A percentile compares a stretch with the other conserved stretches of the same genome.
phyloP scores from a whole-genome alignment of 1,140 invertebrate species.

The Aethina tumida region DNA sequence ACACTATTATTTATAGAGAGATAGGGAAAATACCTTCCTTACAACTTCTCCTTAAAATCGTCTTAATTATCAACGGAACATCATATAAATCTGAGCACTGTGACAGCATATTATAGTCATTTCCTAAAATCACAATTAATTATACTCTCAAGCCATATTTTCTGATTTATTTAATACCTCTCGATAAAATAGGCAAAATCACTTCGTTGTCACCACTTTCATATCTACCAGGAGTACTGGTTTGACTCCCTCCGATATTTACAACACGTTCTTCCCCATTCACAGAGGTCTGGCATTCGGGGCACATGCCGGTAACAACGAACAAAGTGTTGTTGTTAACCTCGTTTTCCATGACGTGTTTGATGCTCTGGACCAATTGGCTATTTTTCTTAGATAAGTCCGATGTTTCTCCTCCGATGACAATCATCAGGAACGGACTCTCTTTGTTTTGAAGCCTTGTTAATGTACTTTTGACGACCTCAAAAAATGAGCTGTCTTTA shows the following conservation, averaged over 20 bases:
- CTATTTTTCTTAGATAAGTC: conserved; percentile 16
- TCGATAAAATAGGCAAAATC: too few species aligned
- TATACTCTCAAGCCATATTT: too few species aligned
- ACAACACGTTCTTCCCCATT: too few species aligned
- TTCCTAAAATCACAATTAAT: too few species aligned
- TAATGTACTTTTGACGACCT: conserved; percentile 18
- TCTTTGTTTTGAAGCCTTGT: conserved; percentile 11
- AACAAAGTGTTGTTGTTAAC: conserved; percentile 18
- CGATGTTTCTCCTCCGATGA: conserved; percentile 22
- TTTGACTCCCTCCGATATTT: too few species aligned
- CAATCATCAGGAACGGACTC: conserved; percentile 19
- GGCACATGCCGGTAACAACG: conserved; percentile 21
- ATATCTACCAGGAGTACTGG: too few species aligned
- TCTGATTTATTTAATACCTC: too few species aligned
- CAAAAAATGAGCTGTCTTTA: conserved; percentile 16
- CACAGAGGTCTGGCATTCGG: too few species aligned
- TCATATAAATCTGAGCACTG: conserved; percentile 18
- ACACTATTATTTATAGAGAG: too few species aligned
- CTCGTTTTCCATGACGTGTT: conserved; percentile 22
- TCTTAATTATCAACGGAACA: conserved; percentile 18
- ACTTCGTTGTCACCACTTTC: too few species aligned
- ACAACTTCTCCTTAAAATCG: conserved; percentile 19
- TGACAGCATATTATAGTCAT: conserved; percentile 9
- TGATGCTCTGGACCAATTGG: conserved; percentile 22
- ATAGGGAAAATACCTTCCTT: too few species aligned